phyloP scores from a whole-genome alignment of 2,888 invertebrate species.

The Drosophila percnosoma region DNA sequence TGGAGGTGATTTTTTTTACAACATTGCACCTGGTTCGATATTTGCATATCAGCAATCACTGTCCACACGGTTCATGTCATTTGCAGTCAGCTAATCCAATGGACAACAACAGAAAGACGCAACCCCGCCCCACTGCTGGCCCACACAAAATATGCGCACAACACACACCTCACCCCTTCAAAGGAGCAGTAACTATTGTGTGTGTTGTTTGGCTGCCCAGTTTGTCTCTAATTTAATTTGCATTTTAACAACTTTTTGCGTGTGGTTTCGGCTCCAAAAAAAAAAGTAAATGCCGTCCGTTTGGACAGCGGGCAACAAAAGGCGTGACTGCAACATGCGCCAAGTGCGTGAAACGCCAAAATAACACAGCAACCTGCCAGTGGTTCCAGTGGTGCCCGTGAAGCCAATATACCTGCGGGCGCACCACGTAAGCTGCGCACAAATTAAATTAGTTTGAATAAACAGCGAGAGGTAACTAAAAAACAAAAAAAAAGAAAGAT shows the following conservation, averaged over 20 bases:
- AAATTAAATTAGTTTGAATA: slow-evolving; percentile 80
- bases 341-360: slow-evolving; percentile 81
- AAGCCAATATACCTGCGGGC: slow-evolving; percentile 68
- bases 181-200: slow-evolving; percentile 19
- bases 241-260: slow-evolving; percentile 83
- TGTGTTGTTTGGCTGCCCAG: slow-evolving; percentile 58
- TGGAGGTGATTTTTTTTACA: neutral
- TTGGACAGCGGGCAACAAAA: slow-evolving; percentile 71
- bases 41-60: slow-evolving; percentile 66
- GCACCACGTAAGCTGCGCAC: slow-evolving; percentile 71
- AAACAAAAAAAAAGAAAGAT: slow-evolving; percentile 30
- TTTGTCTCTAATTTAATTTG: slow-evolving; percentile 82
- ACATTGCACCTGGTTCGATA: slow-evolving; percentile 52
- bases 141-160: slow-evolving; percentile 22
- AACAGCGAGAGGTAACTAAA: slow-evolving; percentile 70
- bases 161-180: slow-evolving; percentile 41
- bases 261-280: slow-evolving; percentile 61
- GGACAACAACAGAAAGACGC: slow-evolving; percentile 45
- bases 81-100: slow-evolving; percentile 57
- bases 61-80: slow-evolving; percentile 61
- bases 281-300: slow-evolving; percentile 38
- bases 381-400: slow-evolving; percentile 31
- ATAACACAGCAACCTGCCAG: slow-evolving; percentile 75
- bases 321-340: slow-evolving; percentile 82
- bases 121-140: slow-evolving; percentile 48